Base-by-base conservation (phyloP, 2,113 vertebrate genomes). In the Mionectes macconnelli region DNA sequence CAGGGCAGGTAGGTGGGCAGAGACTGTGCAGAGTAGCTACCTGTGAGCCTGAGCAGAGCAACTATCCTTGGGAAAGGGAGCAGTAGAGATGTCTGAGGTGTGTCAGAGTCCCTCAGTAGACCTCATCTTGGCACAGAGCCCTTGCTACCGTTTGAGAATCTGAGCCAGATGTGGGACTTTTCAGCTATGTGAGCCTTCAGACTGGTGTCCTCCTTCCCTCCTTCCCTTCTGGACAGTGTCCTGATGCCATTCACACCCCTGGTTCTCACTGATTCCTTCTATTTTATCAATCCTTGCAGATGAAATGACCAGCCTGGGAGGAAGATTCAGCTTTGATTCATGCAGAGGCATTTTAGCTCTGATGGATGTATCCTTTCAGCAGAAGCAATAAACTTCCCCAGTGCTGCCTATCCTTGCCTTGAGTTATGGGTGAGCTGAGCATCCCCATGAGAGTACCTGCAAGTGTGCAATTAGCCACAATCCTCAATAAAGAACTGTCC, bases 361-460 rank as follows among this genome's bases (percentile, higher is more conserved):
- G 92, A 98, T 97, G 97, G 98, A 98, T 85, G 98, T 98, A 98
- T 98, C 98, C 97, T 98, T 98, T 96, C 91, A 74, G 87, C 88
- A 90, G 89, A 88, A 90, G 94, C 91, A 97, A 92, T 96, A 97
- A 95, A 93, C 57, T 83, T 95, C 55, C 73, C 75, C 20, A 35
- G 31, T 59, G 56, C 64, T 87, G 84, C 77, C 78, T 90, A 89
- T 73, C 85, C 84, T 95, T 89, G 60, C 60, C 74, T 95, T 96
- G 94, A 97, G 50, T 96, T 96, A 97, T 68, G 55, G 77, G 81
- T 89, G 74, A 86, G 90, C 93, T 84, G 91, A 89, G 47, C 28
- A 6, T 95, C 74, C 77, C 74, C 25, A 16, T 63, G 75, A 91
- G 67, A 84, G 81, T 79, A 86, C 47, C 42, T 91, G 84, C 60